Base-by-base conservation (phyloP, 30 jellyfish, hydroid and myxozoan genomes). In the Sanderia malayensis region DNA sequence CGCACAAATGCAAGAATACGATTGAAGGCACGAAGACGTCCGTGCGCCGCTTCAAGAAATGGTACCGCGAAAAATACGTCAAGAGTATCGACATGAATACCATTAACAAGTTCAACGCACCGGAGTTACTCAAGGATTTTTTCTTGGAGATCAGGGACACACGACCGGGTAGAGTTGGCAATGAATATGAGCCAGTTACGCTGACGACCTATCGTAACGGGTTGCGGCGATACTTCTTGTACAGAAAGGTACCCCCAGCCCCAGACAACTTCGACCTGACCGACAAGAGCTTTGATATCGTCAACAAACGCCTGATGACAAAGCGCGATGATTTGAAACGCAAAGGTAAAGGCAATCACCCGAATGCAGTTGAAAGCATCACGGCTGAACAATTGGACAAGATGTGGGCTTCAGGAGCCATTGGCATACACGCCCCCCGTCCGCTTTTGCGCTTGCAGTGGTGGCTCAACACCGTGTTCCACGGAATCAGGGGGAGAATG, bases 391-490 rank as follows among this genome's bases (percentile, higher is more conserved):
- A 90, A 67, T 86, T 92, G 21, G 96, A 84, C 31, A 86, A 92
- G 70, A 92, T 92, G 99, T 92, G 99, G 96, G 96, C 94, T 3
- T 84, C 96, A 0, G 99, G 99, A 9, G 99, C 96, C 9, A 92
- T 92, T 29, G 99, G 99, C 7, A 85, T 86, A 2, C 96, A 92
- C 74, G 96, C 96, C 21, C 99, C 99, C 44, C 83, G 96, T n/a
- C 96, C 96, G n/a, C 71, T 92, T 46, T 70, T 92, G 13, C 79
- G 99, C 25, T 84, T 86, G 17, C 95, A 79, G 80, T 92, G 99
- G 99, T 86, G 96, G 96, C 68, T 86, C 25, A 92, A 92, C 53
- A 92, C 99, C n/a, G 90, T 84, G 6, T 86, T 75, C 61, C 96
- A 84, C 28, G 99, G 99, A 46, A 94, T 92, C 67, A 34, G 96